A percentile compares a stretch with the other conserved stretches of the same genome.
phyloP scores from a whole-genome alignment of 2,888 invertebrate species.

The Polydrusus cervinus region DNA sequence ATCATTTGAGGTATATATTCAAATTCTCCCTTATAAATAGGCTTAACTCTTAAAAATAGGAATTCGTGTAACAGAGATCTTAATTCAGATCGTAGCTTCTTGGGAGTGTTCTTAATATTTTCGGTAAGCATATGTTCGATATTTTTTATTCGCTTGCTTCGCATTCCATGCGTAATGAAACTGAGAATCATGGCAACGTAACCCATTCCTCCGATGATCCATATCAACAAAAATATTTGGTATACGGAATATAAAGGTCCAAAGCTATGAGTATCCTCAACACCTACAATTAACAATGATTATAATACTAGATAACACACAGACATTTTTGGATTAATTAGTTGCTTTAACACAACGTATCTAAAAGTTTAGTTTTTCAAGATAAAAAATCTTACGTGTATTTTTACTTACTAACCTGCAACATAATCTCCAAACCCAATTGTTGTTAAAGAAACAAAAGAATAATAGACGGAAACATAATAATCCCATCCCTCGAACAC shows the following conservation, averaged over 20 bases:
- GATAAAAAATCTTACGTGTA: background rate
- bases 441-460: constrained; percentile 89
- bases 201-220: constrained; percentile 94
- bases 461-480: constrained; percentile 88
- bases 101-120: constrained; percentile 86
- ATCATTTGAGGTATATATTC: constrained; percentile 70
- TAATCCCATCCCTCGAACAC: constrained; percentile 91
- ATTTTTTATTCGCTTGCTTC: constrained; percentile 82
- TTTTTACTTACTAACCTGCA: constrained; percentile 76
- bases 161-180: constrained; percentile 86
- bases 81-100: constrained; percentile 77
- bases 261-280: constrained; percentile 72
- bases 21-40: constrained; percentile 79
- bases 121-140: constrained; percentile 85
- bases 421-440: constrained; percentile 96
- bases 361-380: background rate
- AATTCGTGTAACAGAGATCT: constrained; percentile 75
- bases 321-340: no score
- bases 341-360: no score
- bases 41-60: constrained; percentile 85
- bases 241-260: constrained; percentile 81
- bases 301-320: no score
- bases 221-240: constrained; percentile 86
- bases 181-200: constrained; percentile 93
- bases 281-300: constrained; percentile 60